These are phyloP conservation scores for Sardina pilchardus DNA, from an alignment of 2,113 vertebrate genomes.

Conservation along the genomic window DNA sequence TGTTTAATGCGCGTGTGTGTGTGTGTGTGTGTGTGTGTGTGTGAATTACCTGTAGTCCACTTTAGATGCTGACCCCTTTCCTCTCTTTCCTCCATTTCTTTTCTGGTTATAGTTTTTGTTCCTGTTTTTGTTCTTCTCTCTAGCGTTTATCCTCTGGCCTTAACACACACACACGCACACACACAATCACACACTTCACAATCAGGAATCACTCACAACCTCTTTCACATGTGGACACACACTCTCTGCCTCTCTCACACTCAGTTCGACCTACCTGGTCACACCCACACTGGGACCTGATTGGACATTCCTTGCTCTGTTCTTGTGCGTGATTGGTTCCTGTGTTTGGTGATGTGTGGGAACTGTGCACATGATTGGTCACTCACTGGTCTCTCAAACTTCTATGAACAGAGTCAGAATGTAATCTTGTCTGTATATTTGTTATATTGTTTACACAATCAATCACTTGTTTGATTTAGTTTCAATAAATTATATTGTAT, in stretches of 20 bases:
- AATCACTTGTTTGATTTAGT: constrained; percentile 3
- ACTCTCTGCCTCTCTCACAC: constrained; percentile 7
- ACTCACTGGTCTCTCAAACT: not conserved
- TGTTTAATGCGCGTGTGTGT: constrained; percentile 30
- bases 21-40: constrained; percentile 43
- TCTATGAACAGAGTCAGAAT: not conserved
- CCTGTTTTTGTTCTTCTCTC: constrained; percentile 54
- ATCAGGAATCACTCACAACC: not conserved
- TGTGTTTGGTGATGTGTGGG: not conserved
- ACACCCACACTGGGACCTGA: constrained; percentile 6
- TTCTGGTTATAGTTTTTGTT: constrained; percentile 54
- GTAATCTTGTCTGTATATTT: constrained; percentile 13
- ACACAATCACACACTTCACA: not conserved
- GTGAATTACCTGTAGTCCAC: not conserved
- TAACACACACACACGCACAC: constrained; percentile 31
- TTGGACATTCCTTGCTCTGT: constrained; percentile 13
- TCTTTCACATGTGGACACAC: not conserved
- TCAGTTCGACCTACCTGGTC: not conserved
- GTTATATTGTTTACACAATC: constrained; percentile 18
- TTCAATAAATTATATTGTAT: constrained; percentile 13
- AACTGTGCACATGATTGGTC: not conserved
- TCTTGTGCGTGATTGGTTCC: constrained; percentile 18
- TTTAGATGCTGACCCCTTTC: constrained; percentile 3
- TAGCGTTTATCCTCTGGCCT: constrained; percentile 56
- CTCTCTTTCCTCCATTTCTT: constrained; percentile 1